Conservation (phyloP, 2,888 invertebrate species). For the Drosophila glabriapex region DNA sequence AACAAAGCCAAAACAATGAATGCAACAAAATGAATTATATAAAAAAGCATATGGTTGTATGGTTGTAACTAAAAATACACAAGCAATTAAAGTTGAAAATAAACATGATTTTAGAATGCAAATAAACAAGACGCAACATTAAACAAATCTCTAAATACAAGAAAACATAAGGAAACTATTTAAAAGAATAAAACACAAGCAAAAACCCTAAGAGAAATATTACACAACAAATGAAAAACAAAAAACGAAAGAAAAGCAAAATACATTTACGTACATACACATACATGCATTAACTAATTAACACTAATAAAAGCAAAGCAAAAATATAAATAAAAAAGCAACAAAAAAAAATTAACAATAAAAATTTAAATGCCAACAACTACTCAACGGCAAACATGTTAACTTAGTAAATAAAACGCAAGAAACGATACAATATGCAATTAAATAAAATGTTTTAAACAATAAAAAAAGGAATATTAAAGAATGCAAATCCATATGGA, state of each 20-base stretch:
- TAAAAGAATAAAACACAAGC: slow-evolving; percentile 25
- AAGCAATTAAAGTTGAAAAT: slow-evolving; percentile 20
- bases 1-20: slow-evolving; percentile 4
- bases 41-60: slow-evolving; percentile 63
- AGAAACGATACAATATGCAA: slow-evolving; percentile 63
- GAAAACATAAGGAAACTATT: slow-evolving; percentile 13
- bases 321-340: slow-evolving; percentile 24
- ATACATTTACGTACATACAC: slow-evolving; percentile 35
- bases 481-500: slow-evolving; percentile 57
- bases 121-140: slow-evolving; percentile 18
- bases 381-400: slow-evolving; percentile 68
- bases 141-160: slow-evolving; percentile 19
- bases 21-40: slow-evolving; percentile 20
- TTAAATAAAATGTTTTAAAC: slow-evolving; percentile 72
- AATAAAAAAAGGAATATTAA: slow-evolving; percentile 53
- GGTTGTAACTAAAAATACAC: slow-evolving; percentile 22
- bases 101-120: slow-evolving; percentile 19
- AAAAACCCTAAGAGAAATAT: slow-evolving; percentile 13
- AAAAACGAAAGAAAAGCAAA: slow-evolving; percentile 27
- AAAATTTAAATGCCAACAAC: slow-evolving; percentile 60
- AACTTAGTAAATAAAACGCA: slow-evolving; percentile 66
- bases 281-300: slow-evolving; percentile 45
- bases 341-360: slow-evolving; percentile 43
- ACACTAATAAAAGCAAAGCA: slow-evolving; percentile 39
- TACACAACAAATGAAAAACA: slow-evolving; percentile 12